Percentiles rank a stretch among this genome's conserved stretches.
Evolutionary conservation across 2,113 vertebrate genomes (phyloP).

Genomic region (Lanius ludovicianus): DNA sequence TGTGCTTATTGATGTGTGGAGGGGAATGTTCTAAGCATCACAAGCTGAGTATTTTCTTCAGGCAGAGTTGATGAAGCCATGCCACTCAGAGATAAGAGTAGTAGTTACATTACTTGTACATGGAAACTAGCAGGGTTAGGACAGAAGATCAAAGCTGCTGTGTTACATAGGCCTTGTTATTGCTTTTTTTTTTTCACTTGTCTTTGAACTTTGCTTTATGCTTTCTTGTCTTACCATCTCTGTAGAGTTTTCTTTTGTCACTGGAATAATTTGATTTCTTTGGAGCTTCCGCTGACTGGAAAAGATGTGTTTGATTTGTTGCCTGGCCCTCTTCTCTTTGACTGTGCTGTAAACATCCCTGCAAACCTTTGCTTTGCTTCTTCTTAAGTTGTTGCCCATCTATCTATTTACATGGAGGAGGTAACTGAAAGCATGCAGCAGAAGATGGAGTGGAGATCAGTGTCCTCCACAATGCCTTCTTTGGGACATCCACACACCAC

Average conservation of each 20-base stretch:
- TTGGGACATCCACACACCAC: background rate
- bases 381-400: background rate
- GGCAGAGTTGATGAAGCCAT: background rate
- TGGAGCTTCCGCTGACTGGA: background rate
- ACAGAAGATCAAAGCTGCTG: background rate
- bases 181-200: background rate
- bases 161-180: background rate
- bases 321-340: background rate
- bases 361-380: background rate
- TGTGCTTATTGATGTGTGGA: background rate
- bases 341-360: background rate
- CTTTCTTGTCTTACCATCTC: background rate
- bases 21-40: background rate
- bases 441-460: background rate
- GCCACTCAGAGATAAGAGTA: background rate
- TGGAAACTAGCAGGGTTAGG: background rate
- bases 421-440: background rate
- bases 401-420: accelerated
- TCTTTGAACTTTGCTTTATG: background rate
- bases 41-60: background rate
- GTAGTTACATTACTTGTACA: background rate
- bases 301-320: background rate
- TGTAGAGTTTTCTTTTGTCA: background rate
- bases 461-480: background rate
- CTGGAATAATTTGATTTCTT: background rate